Conservation (phyloP, 2,888 invertebrate genomes). For the Erannis defoliaria region DNA sequence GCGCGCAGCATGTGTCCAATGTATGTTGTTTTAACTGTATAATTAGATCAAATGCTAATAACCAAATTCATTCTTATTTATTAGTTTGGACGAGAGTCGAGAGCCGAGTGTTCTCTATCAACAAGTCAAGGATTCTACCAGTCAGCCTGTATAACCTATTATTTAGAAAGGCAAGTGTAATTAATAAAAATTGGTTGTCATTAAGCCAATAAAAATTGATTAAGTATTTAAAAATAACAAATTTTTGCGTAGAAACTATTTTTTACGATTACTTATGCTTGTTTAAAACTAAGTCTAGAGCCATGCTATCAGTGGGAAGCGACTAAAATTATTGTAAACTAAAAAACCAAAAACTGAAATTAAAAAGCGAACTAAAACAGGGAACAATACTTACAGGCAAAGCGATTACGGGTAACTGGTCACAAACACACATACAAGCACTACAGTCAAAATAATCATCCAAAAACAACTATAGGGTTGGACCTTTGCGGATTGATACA, state of each 20-base stretch:
- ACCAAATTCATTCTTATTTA: no score
- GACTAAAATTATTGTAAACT: conserved; percentile 7
- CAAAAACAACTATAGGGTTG: not conserved
- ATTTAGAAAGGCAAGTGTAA: no score
- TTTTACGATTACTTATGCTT: not conserved
- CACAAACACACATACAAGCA: conserved; percentile 42
- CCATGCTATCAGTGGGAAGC: conserved; percentile 30
- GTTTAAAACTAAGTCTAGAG: not conserved
- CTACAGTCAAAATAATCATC: conserved; percentile 28
- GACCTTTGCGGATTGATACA: not conserved
- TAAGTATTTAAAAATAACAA: no score
- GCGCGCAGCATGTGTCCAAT: no score
- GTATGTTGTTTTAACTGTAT: no score
- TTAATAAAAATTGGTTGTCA: no score
- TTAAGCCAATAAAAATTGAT: no score
- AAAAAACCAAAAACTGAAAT: conserved; percentile 28
- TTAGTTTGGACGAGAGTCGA: no score
- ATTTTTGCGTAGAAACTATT: not conserved
- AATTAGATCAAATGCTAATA: no score
- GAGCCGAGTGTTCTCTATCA: no score
- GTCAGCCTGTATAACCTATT: no score
- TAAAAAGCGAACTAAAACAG: conserved; percentile 39
- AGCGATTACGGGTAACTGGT: conserved; percentile 37
- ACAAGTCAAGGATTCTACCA: no score
- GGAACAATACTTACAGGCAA: conserved; percentile 46